Percentiles rank a stretch among this genome's conserved stretches.
Evolutionary conservation across 2,113 vertebrate genomes (phyloP).

Genomic region (Conger conger): DNA sequence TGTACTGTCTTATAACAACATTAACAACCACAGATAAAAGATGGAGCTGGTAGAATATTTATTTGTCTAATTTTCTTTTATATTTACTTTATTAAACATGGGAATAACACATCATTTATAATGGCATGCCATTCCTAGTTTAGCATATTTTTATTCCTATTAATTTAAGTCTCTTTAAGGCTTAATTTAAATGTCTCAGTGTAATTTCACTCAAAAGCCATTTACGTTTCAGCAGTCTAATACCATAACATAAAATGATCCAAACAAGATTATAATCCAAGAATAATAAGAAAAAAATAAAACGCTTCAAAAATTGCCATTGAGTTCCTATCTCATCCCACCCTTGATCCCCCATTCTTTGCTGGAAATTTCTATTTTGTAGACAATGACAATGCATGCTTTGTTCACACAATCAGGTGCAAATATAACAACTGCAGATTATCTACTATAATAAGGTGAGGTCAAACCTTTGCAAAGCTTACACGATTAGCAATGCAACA

Average conservation of each 20-base stretch:
- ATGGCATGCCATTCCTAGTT: background rate
- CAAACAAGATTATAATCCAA: too few species aligned
- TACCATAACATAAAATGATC: background rate
- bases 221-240: background rate
- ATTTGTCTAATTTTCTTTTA: background rate
- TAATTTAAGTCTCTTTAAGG: background rate
- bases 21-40: constrained; percentile 36
- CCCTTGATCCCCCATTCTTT: background rate
- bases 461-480: background rate
- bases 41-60: background rate
- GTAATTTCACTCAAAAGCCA: background rate
- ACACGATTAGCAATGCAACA: background rate
- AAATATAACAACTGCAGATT: background rate
- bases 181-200: background rate
- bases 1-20: constrained; percentile 40
- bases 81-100: constrained; percentile 21
- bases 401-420: background rate
- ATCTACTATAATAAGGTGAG: background rate
- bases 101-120: background rate
- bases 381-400: background rate
- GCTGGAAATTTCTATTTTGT: background rate
- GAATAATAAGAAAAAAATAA: background rate
- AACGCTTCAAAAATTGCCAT: background rate
- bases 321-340: background rate
- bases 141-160: background rate